Evolutionary conservation across 2,888 invertebrate species (phyloP), one percentile per base, ranked within the genome.

Genomic region (Standfussiana lucernea): DNA sequence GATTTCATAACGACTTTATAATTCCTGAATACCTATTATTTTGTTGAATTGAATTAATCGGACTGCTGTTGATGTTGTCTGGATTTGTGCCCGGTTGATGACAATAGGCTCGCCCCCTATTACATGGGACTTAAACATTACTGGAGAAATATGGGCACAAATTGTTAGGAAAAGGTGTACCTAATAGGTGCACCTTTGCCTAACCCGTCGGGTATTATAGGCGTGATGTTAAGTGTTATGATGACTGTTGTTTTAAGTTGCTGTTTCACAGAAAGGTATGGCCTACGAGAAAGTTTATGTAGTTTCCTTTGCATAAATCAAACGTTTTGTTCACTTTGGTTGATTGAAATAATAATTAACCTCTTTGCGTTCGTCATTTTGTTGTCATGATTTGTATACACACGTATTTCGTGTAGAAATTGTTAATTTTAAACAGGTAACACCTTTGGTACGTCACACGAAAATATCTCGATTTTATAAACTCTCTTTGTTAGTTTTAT

Each of bases 1-100:
- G 11, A 13, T 45, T 75, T 40, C 32, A 28, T 75, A 79, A 82
- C 35, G 32, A 40, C 66, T 53, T 53, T 32, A 37, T 50, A 13
- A 47, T 45, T 42, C 32, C 5, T n/a, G 5, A 80, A 65, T 24
- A 56, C 2, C 11, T 56, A 40, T n/a, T 40, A 59, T 47, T 47
- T 80, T 47, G n/a, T n/a, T 32, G 8, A 18, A 40, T 66, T 64
- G 21, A n/a, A 70, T 50, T 42, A 35, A 18, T 35, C 4, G 8
- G 0, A 15, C 13, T 47, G 10, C 47, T 37, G 15, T 7, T 62
- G n/a, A n/a, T n/a, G n/a, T n/a, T n/a, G n/a, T n/a, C n/a, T n/a
- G n/a, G n/a, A n/a, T n/a, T n/a, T n/a, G n/a, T n/a, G n/a, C n/a
- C n/a, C n/a, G n/a, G n/a, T n/a, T n/a, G n/a, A n/a, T n/a, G n/a